Evolutionary conservation across 2,797 vertebrate genomes (phyloP), one percentile per base, ranked within the genome.

Genomic region (Dendrocincla tyrannina): DNA sequence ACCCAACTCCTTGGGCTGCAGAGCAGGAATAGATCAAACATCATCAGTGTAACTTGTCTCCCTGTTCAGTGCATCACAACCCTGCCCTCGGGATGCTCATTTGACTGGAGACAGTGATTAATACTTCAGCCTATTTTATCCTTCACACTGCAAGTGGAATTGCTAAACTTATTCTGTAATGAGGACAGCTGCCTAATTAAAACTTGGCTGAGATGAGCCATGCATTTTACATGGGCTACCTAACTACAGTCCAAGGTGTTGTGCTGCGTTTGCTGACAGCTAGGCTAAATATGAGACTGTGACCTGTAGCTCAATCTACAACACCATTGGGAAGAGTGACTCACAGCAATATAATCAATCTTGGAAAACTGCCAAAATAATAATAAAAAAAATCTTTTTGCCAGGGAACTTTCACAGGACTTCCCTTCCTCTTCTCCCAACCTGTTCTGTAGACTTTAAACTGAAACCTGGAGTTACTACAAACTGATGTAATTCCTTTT

Each of bases 21-120:
- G 47, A 86, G 58, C 88, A 94, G 55, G 79, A 96, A 91, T 81
- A 94, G 89, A 62, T 18, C 42, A 41, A 86, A 62, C 63, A 73
- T 59, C 73, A 63, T 25, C 4, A 2, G 55, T 24, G 13, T 2
- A 46, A 69, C 42, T 85, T 84, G 69, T 63, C 41, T 83, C n/a
- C 19, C 20, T 15, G 24, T 13, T 41, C 69, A 35, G 69, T 3
- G 19, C 72, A 46, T 60, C 33, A 4, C 68, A 47, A 0, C n/a
- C 73, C 73, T 75, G 82, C 76, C 79, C 85, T 62, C 3, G 0
- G 72, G 85, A 53, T 64, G 58, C 58, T 81, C 12, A 7, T 81
- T 64, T 44, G 81, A 75, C 75, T 66, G 23, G 46, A 80, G 69
- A 13, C 44, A 35, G 79, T 46, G 35, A 25, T 17, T 78, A 62